A percentile compares a stretch with the other conserved stretches of the same genome.
Conservation (phyloP, 2,888 invertebrate genomes). For the Chymomyza procnemis region DNA sequence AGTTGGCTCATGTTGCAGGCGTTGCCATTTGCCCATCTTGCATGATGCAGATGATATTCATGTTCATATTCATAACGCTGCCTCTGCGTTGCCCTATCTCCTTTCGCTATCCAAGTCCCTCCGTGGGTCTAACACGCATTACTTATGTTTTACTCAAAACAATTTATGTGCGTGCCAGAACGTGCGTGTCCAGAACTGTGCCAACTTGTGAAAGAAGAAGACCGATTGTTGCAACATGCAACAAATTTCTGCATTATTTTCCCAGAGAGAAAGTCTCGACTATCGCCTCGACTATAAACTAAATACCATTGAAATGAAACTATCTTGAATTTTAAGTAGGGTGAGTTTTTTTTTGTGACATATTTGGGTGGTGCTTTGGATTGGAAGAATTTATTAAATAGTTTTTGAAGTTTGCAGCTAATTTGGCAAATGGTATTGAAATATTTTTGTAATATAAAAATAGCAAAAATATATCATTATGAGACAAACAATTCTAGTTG, state of each 20-base stretch:
- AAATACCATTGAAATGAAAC: background rate
- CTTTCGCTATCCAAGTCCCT: background rate
- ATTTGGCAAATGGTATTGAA: no score
- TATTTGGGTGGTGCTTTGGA: no score
- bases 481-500: no score
- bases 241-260: background rate
- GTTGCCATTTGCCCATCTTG: background rate
- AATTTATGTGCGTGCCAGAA: conserved; percentile 54
- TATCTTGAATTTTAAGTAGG: no score
- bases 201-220: conserved; percentile 7
- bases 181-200: conserved; percentile 35
- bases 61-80: conserved; percentile 48
- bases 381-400: no score
- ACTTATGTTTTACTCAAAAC: conserved; percentile 60
- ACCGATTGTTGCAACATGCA: background rate
- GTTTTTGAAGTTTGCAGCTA: no score
- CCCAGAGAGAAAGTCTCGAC: background rate
- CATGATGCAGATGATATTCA: conserved; percentile 38
- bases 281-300: background rate
- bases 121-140: conserved; percentile 44
- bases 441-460: no score
- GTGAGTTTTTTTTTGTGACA: no score
- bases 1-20: conserved; percentile 42
- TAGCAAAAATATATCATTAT: no score
- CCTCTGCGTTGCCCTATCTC: background rate